Evolutionary conservation across 2,888 invertebrate species (phyloP), one percentile per base, ranked within the genome.

Genomic region (Chelonus formosanus): DNA sequence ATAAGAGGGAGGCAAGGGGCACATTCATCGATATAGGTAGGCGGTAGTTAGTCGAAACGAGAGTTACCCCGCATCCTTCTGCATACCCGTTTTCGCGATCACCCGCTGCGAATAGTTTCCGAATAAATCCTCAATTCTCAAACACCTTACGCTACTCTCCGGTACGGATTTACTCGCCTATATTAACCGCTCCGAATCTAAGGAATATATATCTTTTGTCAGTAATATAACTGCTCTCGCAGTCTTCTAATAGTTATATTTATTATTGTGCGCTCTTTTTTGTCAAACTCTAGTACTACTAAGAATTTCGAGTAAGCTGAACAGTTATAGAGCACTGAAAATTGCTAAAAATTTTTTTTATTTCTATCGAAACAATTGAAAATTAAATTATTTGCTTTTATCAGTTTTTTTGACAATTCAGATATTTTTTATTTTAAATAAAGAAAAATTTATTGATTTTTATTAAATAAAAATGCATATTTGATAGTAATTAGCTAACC

Each of bases 101-200:
- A 65, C 64, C 73, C 74, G 73, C 36, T 67, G 77, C 77, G 43
- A 76, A 78, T 78, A 82, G 82, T 82, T 82, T 82, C 81, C 79
- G 76, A 80, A 81, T 82, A 82, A 82, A 82, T 82, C 80, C 81
- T 79, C 80, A 80, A 80, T 79, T 78, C 80, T 79, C 80, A 78
- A 77, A 78, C 78, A 80, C 78, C 75, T 72, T 73, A 76, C 76
- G 76, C 70, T 71, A 77, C 77, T 76, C 76, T 76, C 76, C 77
- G 78, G 77, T 78, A 77, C 74, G 78, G 79, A 82, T 82, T 82
- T 82, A 77, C 75, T 77, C 75, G 74, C 74, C 75, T 68, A 45
- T 59, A 58, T 20, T 20, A 20, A 1, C 20, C 20, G 20, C 20
- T 20, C 20, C 20, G 20, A 20, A 20, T 20, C 20, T 20, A 20